These are phyloP conservation scores for Hormiphora californensis DNA, from an alignment of 37 sponge, comb jelly and placozoan genomes.

Conservation along the genomic window DNA sequence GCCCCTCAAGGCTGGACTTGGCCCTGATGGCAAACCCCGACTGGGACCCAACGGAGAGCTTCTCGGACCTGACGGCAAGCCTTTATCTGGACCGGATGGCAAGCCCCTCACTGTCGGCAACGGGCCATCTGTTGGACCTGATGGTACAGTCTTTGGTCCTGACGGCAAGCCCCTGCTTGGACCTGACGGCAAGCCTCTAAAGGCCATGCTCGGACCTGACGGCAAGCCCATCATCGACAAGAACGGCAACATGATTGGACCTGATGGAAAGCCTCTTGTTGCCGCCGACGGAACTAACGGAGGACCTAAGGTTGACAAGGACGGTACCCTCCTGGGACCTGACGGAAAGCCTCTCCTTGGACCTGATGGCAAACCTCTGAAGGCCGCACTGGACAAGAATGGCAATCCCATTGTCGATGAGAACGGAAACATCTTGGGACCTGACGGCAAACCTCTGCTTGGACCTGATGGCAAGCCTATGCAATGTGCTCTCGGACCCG, in stretches of 20 bases:
- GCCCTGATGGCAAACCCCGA: conserved; percentile 41
- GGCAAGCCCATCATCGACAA: conserved; percentile 16
- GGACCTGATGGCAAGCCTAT: conserved; percentile 39
- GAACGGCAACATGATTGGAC: conserved; percentile 34
- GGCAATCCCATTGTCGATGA: conserved; percentile 46
- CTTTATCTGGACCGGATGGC: conserved; percentile 20
- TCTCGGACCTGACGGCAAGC: conserved; percentile 33
- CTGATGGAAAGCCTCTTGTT: conserved; percentile 48
- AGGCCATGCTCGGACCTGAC: conserved; percentile 52
- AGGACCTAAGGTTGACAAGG: conserved; percentile 25
- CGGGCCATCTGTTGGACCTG: conserved; percentile 52
- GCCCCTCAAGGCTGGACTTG: conserved; percentile 45
- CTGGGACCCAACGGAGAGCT: conserved; percentile 49
- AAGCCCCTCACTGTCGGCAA: conserved; percentile 44
- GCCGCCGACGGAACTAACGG: conserved; percentile 45
- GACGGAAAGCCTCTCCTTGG: conserved; percentile 51
- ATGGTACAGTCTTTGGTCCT: conserved; percentile 47
- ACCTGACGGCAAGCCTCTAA: conserved; percentile 51
- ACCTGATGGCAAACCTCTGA: conserved; percentile 48
- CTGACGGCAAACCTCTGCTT: conserved; percentile 25
- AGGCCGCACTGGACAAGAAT: conserved; percentile 15
- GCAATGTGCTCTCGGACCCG: conserved; percentile 36
- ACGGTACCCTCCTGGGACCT: not conserved
- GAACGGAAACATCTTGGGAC: conserved; percentile 38
- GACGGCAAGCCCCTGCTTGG: conserved; percentile 44